A percentile compares a stretch with the other conserved stretches of the same genome.
Evolutionary conservation across 2,888 invertebrate genomes (phyloP).

Genomic region (Drosophila nigritarsus): DNA sequence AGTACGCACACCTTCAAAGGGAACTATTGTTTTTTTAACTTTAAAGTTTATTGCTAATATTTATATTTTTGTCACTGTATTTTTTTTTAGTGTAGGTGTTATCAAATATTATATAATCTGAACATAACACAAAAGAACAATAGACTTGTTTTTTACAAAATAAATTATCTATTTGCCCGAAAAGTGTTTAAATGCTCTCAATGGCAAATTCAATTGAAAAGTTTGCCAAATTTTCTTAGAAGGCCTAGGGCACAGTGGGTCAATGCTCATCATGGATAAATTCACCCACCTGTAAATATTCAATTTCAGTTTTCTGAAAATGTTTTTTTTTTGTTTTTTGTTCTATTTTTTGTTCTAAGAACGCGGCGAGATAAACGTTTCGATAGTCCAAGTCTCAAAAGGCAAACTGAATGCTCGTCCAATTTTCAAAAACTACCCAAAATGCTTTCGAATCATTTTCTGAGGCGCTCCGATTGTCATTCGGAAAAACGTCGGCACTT

Average conservation of each 20-base stretch:
- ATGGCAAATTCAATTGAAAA: conserved; percentile 10
- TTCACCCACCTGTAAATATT: conserved; percentile 73
- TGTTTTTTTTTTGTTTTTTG: conserved; percentile 29
- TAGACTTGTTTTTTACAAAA: conserved; percentile 46
- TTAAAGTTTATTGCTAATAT: conserved; percentile 6
- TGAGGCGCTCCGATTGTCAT: conserved; percentile 19
- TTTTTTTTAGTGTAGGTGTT: conserved; percentile 25
- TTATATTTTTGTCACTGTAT: conserved; percentile 45
- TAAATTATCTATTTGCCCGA: conserved; percentile 20
- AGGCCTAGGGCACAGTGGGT: conserved; percentile 16
- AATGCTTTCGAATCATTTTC: conserved; percentile 55
- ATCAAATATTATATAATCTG: conserved; percentile 61
- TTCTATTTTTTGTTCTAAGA: conserved; percentile 19
- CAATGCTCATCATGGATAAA: conserved; percentile 25
- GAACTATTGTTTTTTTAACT: background rate
- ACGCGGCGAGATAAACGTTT: conserved; percentile 27
- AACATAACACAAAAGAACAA: conserved; percentile 49
- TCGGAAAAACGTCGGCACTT: conserved; percentile 28
- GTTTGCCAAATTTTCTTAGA: conserved; percentile 2
- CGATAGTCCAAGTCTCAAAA: conserved; percentile 37
- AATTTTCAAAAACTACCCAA: conserved; percentile 62
- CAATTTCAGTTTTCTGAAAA: conserved; percentile 42
- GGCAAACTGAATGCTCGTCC: conserved; percentile 57
- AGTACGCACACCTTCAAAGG: conserved; percentile 27
- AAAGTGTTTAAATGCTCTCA: conserved; percentile 1